phyloP scores from a whole-genome alignment of 2,888 invertebrate genomes.

The Empis livida region DNA sequence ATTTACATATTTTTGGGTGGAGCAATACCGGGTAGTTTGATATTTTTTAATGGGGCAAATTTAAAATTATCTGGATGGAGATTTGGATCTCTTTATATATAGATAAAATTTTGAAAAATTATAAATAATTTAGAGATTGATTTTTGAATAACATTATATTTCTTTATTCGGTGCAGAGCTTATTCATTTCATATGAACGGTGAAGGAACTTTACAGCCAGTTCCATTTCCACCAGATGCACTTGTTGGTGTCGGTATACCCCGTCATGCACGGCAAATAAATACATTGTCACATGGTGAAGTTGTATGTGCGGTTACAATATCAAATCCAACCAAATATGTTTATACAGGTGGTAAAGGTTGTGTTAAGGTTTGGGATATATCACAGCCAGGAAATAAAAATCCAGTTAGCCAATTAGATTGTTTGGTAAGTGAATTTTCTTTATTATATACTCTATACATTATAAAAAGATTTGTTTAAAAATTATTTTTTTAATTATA shows the following conservation, averaged over 20 bases:
- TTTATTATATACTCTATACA: too few relatives aligned
- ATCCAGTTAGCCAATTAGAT: constrained; percentile 73
- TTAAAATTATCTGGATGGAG: too few relatives aligned
- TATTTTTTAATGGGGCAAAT: background rate
- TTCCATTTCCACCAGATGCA: constrained; percentile 91
- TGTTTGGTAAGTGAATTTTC: constrained; percentile 48
- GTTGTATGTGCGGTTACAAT: constrained; percentile 96
- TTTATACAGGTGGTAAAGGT: constrained; percentile 97
- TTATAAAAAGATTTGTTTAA: background rate
- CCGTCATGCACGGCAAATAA: constrained; percentile 76
- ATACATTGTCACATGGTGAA: constrained; percentile 87
- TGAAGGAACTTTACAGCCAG: constrained; percentile 78
- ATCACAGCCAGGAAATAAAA: constrained; percentile 60
- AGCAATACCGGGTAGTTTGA: too few relatives aligned
- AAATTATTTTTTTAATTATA: constrained; percentile 32
- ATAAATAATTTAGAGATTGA: too few relatives aligned
- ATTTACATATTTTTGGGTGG: too few relatives aligned
- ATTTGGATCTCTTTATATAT: too few relatives aligned
- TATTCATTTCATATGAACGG: constrained; percentile 90
- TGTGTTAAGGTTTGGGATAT: constrained; percentile 83
- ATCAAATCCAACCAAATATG: constrained; percentile 71
- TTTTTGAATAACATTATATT: background rate
- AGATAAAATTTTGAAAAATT: too few relatives aligned
- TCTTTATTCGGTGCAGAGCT: constrained; percentile 43
- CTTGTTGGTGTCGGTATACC: constrained; percentile 88